phyloP scores from a whole-genome alignment of 2,888 invertebrate species.

The Rhamnusium bicolor region DNA sequence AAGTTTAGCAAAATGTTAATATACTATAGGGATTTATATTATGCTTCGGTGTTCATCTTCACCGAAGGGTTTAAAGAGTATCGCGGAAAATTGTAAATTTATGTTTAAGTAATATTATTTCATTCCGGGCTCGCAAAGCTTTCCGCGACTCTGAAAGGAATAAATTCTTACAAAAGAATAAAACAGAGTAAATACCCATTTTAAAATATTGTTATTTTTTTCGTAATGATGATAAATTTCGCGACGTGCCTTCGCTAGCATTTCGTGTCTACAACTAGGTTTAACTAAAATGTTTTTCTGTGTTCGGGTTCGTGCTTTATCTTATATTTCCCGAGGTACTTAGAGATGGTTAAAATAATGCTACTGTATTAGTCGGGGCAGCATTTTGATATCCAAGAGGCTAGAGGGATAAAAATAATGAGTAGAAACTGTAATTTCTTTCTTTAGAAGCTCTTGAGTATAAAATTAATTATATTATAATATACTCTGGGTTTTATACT shows the following conservation, averaged over 20 bases:
- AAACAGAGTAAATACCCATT: constrained; percentile 7
- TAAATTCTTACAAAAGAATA: neutral
- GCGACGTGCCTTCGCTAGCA: constrained; percentile 40
- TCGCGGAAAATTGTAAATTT: neutral
- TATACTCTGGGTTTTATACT: too few relatives aligned
- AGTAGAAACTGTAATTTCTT: neutral
- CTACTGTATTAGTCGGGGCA: constrained; percentile 33
- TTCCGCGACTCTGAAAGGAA: neutral
- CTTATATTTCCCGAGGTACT: constrained; percentile 21
- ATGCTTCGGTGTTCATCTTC: neutral
- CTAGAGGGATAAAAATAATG: neutral
- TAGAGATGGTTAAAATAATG: constrained; percentile 34
- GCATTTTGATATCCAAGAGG: constrained; percentile 6
- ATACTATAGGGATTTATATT: neutral
- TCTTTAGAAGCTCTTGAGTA: too few relatives aligned
- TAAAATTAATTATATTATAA: too few relatives aligned
- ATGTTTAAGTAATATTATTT: neutral
- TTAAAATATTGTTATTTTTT: constrained; percentile 43
- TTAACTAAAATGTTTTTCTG: constrained; percentile 25
- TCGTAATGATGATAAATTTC: constrained; percentile 44
- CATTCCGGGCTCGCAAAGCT: neutral
- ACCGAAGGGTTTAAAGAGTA: neutral
- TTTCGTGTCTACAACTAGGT: constrained; percentile 30
- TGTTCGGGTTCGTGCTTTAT: constrained; percentile 35
- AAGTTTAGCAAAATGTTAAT: too few relatives aligned